Conservation (phyloP, 1,140 invertebrate species). For the Nomia melanderi region DNA sequence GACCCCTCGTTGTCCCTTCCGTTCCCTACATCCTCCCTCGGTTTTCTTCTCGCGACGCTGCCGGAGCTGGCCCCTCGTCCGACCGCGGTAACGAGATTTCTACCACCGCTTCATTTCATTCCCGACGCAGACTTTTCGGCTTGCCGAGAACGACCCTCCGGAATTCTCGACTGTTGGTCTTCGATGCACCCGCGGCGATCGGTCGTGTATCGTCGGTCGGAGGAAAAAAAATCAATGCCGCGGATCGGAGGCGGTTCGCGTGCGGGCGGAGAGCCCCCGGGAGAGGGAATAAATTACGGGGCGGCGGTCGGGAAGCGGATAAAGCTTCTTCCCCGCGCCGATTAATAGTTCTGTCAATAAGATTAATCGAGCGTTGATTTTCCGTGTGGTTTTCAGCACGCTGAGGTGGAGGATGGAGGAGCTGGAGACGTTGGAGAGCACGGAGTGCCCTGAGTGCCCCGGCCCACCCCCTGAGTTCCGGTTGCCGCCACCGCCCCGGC, state of each 20-base stretch:
- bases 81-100: slow-evolving; percentile 14
- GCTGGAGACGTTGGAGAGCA: slow-evolving; percentile 79
- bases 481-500: slow-evolving; percentile 78
- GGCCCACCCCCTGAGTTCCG: slow-evolving; percentile 79
- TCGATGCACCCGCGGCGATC: background rate
- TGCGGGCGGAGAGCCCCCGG: background rate
- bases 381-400: slow-evolving; percentile 72
- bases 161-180: background rate
- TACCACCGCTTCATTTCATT: background rate
- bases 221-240: slow-evolving; percentile 1
- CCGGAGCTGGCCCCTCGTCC: no score
- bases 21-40: background rate
- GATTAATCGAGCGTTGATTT: slow-evolving; percentile 68
- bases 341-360: slow-evolving; percentile 62
- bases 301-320: background rate
- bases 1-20: background rate
- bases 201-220: background rate
- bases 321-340: slow-evolving; percentile 21
- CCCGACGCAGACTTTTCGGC: background rate
- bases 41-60: background rate
- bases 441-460: slow-evolving; percentile 78
- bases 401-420: slow-evolving; percentile 79
- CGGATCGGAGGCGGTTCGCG: background rate
- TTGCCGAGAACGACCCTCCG: no score
- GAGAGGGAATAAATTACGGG: slow-evolving; percentile 35